Percentiles rank a stretch among this genome's conserved stretches.
These are phyloP conservation scores for Melikaiella ostensackeni DNA, from an alignment of 2,888 invertebrate species.

Conservation along the genomic window DNA sequence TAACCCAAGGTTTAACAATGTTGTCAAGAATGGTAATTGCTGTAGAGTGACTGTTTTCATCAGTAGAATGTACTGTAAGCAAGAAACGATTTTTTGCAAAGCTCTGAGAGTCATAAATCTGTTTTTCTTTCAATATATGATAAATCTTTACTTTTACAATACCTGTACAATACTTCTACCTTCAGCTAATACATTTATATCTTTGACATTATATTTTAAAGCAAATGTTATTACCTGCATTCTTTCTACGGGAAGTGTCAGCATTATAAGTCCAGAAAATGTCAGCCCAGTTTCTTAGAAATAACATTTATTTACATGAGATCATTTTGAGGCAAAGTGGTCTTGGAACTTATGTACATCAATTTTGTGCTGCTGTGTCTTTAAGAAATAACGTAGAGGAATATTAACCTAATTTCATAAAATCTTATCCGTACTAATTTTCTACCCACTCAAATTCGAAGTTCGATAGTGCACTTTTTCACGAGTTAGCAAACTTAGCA, in stretches of 20 bases:
- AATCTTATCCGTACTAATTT: background rate
- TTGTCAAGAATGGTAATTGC: background rate
- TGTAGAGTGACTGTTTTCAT: background rate
- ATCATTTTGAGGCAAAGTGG: too few species aligned
- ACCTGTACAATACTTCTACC: too few species aligned
- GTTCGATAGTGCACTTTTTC: slow-evolving; percentile 22
- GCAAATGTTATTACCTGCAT: too few species aligned
- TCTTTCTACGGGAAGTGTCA: too few species aligned
- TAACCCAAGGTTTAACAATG: background rate
- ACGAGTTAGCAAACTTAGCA: slow-evolving; percentile 19
- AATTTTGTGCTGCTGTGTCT: too few species aligned
- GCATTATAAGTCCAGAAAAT: too few species aligned
- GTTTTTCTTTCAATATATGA: background rate
- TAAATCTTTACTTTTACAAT: background rate
- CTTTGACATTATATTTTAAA: too few species aligned
- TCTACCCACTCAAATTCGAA: background rate
- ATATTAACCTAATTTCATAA: background rate
- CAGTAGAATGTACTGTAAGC: background rate
- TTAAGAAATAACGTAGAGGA: too few species aligned
- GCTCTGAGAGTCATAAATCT: background rate
- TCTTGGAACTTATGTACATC: too few species aligned
- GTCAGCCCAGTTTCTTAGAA: too few species aligned
- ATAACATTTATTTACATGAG: too few species aligned
- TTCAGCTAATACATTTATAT: too few species aligned
- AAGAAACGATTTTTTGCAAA: background rate